Base-by-base conservation (phyloP, 2,888 invertebrate species). In the Kuschelorhynchus macadamiae region DNA sequence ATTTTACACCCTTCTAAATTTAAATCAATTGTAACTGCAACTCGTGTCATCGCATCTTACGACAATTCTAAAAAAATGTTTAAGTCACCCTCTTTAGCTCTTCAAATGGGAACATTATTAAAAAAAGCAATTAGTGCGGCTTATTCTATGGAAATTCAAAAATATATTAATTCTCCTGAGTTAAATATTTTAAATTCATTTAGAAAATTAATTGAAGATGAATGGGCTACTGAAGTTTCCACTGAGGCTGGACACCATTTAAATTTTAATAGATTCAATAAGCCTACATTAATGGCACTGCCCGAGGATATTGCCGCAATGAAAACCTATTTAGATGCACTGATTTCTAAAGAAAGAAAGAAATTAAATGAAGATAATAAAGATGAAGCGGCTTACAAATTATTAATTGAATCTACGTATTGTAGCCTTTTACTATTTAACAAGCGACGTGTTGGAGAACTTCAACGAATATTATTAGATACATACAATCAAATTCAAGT, bases 351-450 rank as follows among this genome's bases (percentile, higher is more conserved):
- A 16, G 32, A 9, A 16, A 18, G 33, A 39, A 17, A 11, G 16
- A 14, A 18, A n/a, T 17, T 50, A 32, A n/a, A 39, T 7, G 2
- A 21, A 49, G 39, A 62, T 32, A 25, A 41, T 7, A 32, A 33
- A 12, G 36, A 53, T 52, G 20, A 30, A 20, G 42, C 39, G 11
- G 36, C 12, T 12, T 53, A 36, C 21, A 53, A 39, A 20, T 20
- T 12, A 8, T n/a, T 49, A 8, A 8, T 30, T 9, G 30, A 49
- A 11, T 12, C 12, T 3, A 30, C 14, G 2, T 49, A 33, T 61
- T 74, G 73, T 47, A 65, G 72, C 17, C 42, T 73, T 30, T 41
- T 76, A 16, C 49, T 74, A 39, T 56, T 74, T 14, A 76, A 76
- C 52, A 64, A 72, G 41, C 61, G 65, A 63, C 36, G 76, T 57